Percentiles rank a stretch among this genome's conserved stretches.
Evolutionary conservation across 2,113 vertebrate genomes (phyloP).

Genomic region (Propithecus coquereli): DNA sequence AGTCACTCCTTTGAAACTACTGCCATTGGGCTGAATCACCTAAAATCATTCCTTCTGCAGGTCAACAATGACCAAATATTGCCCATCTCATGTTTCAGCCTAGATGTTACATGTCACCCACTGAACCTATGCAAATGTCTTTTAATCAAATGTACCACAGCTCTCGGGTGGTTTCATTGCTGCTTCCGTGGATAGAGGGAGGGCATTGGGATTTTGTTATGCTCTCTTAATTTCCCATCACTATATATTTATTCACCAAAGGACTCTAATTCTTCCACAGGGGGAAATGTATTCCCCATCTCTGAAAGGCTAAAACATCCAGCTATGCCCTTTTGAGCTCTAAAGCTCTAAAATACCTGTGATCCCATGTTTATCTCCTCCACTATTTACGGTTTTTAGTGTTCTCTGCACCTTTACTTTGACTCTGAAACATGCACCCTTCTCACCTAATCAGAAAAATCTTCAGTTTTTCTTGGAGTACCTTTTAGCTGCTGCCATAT

Average conservation of each 20-base stretch:
- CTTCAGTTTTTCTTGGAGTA: background rate
- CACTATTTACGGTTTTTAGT: background rate
- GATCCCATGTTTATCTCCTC: background rate
- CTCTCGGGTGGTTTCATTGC: background rate
- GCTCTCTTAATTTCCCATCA: background rate
- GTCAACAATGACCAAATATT: background rate
- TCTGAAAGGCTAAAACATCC: background rate
- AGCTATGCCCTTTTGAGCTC: background rate
- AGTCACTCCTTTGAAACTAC: background rate
- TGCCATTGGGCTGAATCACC: background rate
- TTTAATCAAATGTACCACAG: background rate
- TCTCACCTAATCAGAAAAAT: background rate
- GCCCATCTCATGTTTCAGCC: fast-evolving
- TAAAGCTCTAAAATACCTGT: background rate
- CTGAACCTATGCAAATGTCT: background rate
- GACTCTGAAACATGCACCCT: background rate
- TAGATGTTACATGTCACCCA: background rate
- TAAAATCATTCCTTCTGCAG: background rate
- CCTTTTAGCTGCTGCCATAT: background rate
- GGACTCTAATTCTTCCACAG: background rate
- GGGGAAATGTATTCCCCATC: background rate
- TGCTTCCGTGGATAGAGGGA: background rate
- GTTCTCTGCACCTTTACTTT: background rate
- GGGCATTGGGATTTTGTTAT: background rate
- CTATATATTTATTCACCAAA: background rate